phyloP scores from a whole-genome alignment of 2,888 invertebrate genomes.

The Tenodera sinensis region DNA sequence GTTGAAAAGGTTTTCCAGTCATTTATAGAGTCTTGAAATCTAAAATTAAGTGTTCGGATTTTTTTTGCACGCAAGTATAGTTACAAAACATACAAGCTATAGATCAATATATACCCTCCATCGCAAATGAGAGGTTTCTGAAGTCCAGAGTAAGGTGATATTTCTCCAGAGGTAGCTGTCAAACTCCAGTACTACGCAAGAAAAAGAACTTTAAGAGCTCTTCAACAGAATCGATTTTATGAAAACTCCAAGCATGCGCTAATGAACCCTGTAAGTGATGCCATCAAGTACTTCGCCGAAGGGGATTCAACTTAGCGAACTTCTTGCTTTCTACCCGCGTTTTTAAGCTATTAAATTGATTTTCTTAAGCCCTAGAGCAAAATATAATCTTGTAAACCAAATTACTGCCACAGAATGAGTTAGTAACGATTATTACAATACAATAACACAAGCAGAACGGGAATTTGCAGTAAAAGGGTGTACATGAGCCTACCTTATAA shows the following conservation, averaged over 20 bases:
- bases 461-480: no score
- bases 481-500: no score
- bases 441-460: no score
- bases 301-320: not conserved
- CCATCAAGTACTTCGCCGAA: not conserved
- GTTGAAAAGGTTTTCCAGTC: no score
- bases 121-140: not conserved
- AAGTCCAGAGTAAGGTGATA: not conserved
- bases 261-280: not conserved
- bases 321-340: not conserved
- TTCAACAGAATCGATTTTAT: not conserved
- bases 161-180: not conserved
- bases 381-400: not conserved
- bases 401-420: not conserved
- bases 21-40: no score
- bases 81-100: no score
- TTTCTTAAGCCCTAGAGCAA: not conserved
- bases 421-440: not conserved
- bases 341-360: not conserved
- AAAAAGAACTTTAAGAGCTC: not conserved
- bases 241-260: not conserved
- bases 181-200: not conserved
- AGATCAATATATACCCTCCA: not conserved
- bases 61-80: no score
- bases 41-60: no score